Evolutionary conservation across 2,888 invertebrate genomes (phyloP), one percentile per base, ranked within the genome.

Genomic region (Trichacis sp.): DNA sequence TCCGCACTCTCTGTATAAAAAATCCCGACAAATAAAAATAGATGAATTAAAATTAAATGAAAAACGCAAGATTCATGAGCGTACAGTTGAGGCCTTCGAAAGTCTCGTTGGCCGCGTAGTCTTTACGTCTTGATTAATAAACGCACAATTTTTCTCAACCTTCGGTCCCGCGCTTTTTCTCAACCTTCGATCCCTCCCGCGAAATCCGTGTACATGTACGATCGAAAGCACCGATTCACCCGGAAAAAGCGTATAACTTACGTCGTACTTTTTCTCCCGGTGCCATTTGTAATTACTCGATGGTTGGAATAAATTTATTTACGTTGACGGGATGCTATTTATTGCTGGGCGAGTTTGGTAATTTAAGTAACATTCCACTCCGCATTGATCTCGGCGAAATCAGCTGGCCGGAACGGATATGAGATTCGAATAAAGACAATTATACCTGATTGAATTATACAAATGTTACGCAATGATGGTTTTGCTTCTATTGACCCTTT

Each of bases 91-190:
- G n/a, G n/a, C n/a, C n/a, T n/a, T n/a, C n/a, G n/a, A n/a, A n/a
- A n/a, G n/a, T n/a, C n/a, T n/a, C n/a, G n/a, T n/a, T n/a, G n/a
- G n/a, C n/a, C n/a, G n/a, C 59, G 59, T 70, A 76, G 73, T 73
- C 70, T 65, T 73, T 73, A 77, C 77, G 77, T 80, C 79, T 81
- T 78, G 77, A 77, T 77, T 80, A 83, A 83, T 82, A 83, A 83
- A 83, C 83, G 82, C 82, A 82, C 83, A 83, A 82, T 79, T 82
- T 81, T 82, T 82, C 80, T 82, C 77, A 82, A 81, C 73, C 75
- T 75, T 78, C 74, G 74, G 75, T 75, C 70, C 77, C 73, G 68
- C 73, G 76, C 71, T 79, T 79, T 73, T 71, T 72, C 67, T 73
- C 75, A 73, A 65, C 70, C 71, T n/a, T n/a, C n/a, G n/a, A n/a